phyloP scores from a whole-genome alignment of 2,888 invertebrate species.

The Rotaria socialis region DNA sequence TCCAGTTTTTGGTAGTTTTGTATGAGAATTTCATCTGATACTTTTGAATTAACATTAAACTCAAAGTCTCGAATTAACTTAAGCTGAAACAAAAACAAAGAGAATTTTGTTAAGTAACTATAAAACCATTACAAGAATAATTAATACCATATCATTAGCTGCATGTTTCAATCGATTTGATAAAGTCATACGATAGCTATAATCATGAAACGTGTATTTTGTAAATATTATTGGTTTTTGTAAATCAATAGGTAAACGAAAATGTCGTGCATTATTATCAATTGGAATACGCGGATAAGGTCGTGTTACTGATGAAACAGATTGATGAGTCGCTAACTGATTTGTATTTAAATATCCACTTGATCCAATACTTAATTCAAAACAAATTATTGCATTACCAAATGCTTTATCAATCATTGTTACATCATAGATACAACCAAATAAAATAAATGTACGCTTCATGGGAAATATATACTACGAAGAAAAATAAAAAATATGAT shows the following conservation, averaged over 20 bases:
- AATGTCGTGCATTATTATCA: neutral
- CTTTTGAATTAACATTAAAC: neutral
- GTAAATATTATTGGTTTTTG: neutral
- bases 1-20: neutral
- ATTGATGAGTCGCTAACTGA: neutral
- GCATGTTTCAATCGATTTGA: neutral
- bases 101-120: neutral
- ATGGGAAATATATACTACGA: neutral
- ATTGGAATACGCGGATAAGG: neutral
- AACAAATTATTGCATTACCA: constrained; percentile 48
- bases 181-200: neutral
- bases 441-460: constrained; percentile 48
- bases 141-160: neutral
- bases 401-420: constrained; percentile 49
- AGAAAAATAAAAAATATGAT: neutral
- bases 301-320: neutral
- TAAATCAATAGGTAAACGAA: constrained; percentile 20
- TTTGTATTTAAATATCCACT: neutral
- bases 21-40: neutral
- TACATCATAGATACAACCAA: constrained; percentile 49
- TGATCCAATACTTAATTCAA: constrained; percentile 50
- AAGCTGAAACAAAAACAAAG: neutral
- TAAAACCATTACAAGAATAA: too few relatives aligned
- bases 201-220: neutral
- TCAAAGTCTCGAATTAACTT: neutral